Percentiles rank a stretch among this genome's conserved stretches.
Evolutionary conservation across 2,113 vertebrate genomes (phyloP).

Genomic region (Sylvietta virens): DNA sequence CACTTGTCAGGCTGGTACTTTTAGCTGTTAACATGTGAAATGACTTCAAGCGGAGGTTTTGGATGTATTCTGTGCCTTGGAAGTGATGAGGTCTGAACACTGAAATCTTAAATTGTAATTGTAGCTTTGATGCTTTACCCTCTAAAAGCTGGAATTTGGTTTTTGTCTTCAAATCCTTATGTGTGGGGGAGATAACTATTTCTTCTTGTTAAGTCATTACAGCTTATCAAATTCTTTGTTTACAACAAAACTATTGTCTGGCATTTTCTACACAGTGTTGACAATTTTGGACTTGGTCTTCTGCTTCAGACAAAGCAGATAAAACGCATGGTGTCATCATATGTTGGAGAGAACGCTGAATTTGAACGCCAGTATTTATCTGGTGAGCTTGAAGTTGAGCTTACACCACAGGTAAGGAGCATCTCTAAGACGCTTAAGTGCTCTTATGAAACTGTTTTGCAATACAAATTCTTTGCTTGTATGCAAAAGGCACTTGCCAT

Average conservation of each 20-base stretch:
- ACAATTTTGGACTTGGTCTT: constrained; percentile 94
- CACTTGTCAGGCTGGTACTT: neutral
- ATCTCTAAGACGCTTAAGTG: neutral
- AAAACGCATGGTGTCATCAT: constrained; percentile 95
- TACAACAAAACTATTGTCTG: neutral
- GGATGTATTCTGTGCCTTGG: neutral
- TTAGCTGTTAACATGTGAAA: neutral
- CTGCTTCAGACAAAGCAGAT: constrained; percentile 92
- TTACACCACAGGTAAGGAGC: constrained; percentile 88
- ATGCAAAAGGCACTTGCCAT: neutral
- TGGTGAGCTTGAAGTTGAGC: constrained; percentile 94
- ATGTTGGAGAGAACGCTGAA: constrained; percentile 96
- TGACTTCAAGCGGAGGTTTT: neutral
- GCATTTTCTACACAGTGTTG: constrained; percentile 76
- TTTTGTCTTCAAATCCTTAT: neutral
- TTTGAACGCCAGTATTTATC: constrained; percentile 93
- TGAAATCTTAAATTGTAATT: neutral
- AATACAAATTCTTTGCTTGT: neutral
- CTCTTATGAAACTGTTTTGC: neutral
- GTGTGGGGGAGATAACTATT: neutral
- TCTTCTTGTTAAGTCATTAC: neutral
- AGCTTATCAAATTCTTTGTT: neutral
- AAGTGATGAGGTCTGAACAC: neutral
- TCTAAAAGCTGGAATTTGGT: neutral
- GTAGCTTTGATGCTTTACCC: neutral